These are phyloP conservation scores for Synanthedon myopaeformis DNA, from an alignment of 2,888 invertebrate genomes.

Conservation along the genomic window DNA sequence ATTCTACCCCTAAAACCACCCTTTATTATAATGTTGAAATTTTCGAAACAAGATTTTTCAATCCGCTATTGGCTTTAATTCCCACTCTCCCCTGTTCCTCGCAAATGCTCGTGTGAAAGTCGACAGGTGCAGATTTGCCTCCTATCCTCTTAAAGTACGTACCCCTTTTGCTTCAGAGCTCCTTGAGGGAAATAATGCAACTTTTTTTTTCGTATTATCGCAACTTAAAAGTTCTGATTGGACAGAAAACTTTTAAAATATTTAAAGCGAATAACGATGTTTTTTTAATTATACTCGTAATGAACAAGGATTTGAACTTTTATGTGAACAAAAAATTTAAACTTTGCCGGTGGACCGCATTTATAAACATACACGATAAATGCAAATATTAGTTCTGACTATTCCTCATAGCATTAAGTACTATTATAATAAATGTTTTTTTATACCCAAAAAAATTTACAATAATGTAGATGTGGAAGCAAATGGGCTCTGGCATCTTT, in stretches of 20 bases:
- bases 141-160: conserved; percentile 7
- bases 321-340: too few relatives aligned
- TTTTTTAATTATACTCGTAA: too few relatives aligned
- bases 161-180: conserved; percentile 34
- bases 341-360: too few relatives aligned
- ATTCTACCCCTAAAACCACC: neutral
- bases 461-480: too few relatives aligned
- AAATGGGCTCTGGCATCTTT: too few relatives aligned
- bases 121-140: conserved; percentile 14
- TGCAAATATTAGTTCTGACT: too few relatives aligned
- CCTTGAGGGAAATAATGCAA: conserved; percentile 29
- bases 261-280: neutral
- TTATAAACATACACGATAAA: too few relatives aligned
- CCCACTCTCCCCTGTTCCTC: conserved; percentile 11
- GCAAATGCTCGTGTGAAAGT: conserved; percentile 19
- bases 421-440: too few relatives aligned
- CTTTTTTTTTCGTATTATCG: conserved; percentile 14
- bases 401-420: too few relatives aligned
- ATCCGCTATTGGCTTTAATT: conserved; percentile 28
- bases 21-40: neutral
- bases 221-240: neutral
- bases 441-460: too few relatives aligned
- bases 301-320: too few relatives aligned
- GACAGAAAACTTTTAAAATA: neutral
- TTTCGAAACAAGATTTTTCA: conserved; percentile 23